These are phyloP conservation scores for Neodiprion lecontei DNA, from an alignment of 1,140 invertebrate species.

Conservation along the genomic window DNA sequence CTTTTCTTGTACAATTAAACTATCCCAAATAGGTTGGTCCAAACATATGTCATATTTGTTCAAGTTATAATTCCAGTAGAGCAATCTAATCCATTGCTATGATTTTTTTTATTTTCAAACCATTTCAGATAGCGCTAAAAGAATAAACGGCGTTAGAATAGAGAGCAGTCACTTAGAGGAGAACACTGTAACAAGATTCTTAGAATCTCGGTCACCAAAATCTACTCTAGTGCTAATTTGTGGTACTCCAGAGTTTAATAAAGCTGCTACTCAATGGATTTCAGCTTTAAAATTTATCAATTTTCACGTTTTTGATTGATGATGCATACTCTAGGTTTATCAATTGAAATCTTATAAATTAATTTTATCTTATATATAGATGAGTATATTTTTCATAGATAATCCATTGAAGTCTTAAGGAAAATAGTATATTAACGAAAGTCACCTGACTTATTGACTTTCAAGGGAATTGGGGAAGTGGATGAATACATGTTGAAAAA, in stretches of 20 bases:
- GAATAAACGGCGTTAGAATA: constrained; percentile 44
- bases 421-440: not conserved
- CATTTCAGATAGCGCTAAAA: constrained; percentile 27
- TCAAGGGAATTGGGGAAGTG: too few relatives aligned
- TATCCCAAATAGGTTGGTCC: constrained; percentile 54
- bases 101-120: not conserved
- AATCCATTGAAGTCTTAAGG: not conserved
- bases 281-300: constrained; percentile 34
- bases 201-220: constrained; percentile 31
- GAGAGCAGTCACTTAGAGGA: constrained; percentile 36
- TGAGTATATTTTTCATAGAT: not conserved
- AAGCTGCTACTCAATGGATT: constrained; percentile 33
- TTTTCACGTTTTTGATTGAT: constrained; percentile 45
- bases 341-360: constrained; percentile 17
- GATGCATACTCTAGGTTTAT: not conserved
- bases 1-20: constrained; percentile 61
- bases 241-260: constrained; percentile 49
- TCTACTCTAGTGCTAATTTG: constrained; percentile 53
- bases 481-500: too few relatives aligned
- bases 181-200: constrained; percentile 28
- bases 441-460: not conserved
- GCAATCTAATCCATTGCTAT: not conserved
- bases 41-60: not conserved
- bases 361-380: too few relatives aligned
- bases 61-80: not conserved